Base-by-base conservation (phyloP, 2,888 invertebrate species). In the Mythimna ferrago region DNA sequence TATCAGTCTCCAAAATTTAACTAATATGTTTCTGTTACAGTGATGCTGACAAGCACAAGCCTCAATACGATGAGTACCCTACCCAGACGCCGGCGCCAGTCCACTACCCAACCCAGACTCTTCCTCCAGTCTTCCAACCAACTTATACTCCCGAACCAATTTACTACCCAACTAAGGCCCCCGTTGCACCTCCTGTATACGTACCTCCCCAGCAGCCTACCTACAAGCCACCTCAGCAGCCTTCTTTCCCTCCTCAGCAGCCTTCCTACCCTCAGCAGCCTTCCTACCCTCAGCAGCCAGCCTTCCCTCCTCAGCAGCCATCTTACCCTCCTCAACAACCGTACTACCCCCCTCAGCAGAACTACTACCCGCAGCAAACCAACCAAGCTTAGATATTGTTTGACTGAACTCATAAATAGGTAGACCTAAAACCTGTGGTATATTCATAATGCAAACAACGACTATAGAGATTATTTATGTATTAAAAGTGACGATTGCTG, bases 161-260 rank as follows among this genome's bases (percentile, higher is more conserved):
- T n/a, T 65, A 73, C 65, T 92, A 91, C 69, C 93, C 93, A 4
- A 92, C 92, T 66, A 93, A 93, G 63, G 92, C 92, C 83, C 93
- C 93, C 68, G 91, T 92, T 60, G 53, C 21, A 11, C 68, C 78
- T 89, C 90, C 93, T 68, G 77, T 80, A 7, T 79, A 76, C 58
- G 69, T 76, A 19, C 61, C 61, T n/a, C 65, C 75, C 9, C 65
- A 63, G 54, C 71, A 57, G 69, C 77, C 65, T 64, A 66, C 72
- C 14, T 82, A 83, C 53, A 35, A 66, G 74, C 61, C 85, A 72
- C n/a, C 85, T 16, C 88, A 86, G n/a, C 81, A 80, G 58, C 85
- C 81, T 9, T 64, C 65, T 7, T 83, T 86, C 77, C 87, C 86
- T 4, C 69, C 81, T 9, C 82, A 87, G n/a, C 66, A 75, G 10